A percentile compares a stretch with the other conserved stretches of the same genome.
Evolutionary conservation across 2,797 vertebrate species (phyloP).

Genomic region (Geotrypetes seraphini): DNA sequence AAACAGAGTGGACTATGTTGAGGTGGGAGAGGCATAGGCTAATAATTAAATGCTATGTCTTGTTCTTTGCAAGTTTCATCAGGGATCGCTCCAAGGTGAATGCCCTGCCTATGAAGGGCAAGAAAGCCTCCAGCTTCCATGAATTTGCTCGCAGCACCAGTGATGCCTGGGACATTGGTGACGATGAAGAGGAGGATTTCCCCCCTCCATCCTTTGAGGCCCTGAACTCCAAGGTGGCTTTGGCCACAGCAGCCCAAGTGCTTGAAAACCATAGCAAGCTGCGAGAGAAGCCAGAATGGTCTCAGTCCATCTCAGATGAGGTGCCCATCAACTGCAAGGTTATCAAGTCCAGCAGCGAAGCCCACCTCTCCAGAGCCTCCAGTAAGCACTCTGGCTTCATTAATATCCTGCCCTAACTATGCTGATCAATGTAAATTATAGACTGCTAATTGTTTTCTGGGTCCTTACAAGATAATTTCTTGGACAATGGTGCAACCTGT

Average conservation of each 20-base stretch:
- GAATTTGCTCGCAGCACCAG: constrained; percentile 93
- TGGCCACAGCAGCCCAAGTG: constrained; percentile 45
- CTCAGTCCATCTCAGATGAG: constrained; percentile 26
- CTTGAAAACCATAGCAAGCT: constrained; percentile 56
- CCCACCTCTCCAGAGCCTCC: constrained; percentile 69
- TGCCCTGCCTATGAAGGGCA: constrained; percentile 67
- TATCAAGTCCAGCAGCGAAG: constrained; percentile 81
- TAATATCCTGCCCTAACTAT: too few species aligned
- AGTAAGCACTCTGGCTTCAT: too few species aligned
- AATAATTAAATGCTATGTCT: too few species aligned
- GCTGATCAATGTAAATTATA: too few species aligned
- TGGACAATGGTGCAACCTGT: too few species aligned
- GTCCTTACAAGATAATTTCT: too few species aligned
- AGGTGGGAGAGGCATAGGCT: too few species aligned
- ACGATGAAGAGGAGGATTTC: constrained; percentile 73
- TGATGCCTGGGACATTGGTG: constrained; percentile 93
- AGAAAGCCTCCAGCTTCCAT: constrained; percentile 90
- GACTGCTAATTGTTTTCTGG: too few species aligned
- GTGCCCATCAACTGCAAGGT: constrained; percentile 67
- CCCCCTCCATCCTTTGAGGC: constrained; percentile 54
- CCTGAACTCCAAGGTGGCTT: constrained; percentile 59
- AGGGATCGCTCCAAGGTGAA: constrained; percentile 75
- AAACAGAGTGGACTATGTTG: too few species aligned
- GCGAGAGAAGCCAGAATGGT: constrained; percentile 46
- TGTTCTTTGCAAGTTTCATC: constrained; percentile 64